phyloP scores from a whole-genome alignment of 2,113 vertebrate species.

The Aspidoscelis tigris region DNA sequence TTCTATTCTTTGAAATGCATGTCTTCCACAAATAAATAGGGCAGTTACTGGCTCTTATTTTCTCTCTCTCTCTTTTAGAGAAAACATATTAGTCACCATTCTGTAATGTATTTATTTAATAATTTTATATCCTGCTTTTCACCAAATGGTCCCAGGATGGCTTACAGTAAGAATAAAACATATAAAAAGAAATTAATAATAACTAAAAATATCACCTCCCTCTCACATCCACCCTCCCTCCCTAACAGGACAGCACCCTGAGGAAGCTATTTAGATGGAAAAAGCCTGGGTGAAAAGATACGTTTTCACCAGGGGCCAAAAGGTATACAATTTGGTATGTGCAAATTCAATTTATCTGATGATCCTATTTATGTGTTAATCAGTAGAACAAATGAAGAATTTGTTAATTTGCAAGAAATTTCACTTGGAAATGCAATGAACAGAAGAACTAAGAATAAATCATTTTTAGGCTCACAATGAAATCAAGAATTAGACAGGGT shows the following conservation, averaged over 20 bases:
- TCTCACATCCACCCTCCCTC: too few relatives aligned
- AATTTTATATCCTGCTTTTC: too few relatives aligned
- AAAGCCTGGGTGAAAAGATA: too few relatives aligned
- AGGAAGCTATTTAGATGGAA: too few relatives aligned
- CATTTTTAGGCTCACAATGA: not conserved
- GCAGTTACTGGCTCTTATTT: constrained; percentile 13
- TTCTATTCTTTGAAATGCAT: constrained; percentile 1
- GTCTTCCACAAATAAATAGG: not conserved
- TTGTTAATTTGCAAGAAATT: not conserved
- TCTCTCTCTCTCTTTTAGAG: not conserved
- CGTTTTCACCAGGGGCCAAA: too few relatives aligned
- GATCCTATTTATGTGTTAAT: not conserved
- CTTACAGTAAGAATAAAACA: too few relatives aligned
- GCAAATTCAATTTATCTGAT: not conserved
- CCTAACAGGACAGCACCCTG: too few relatives aligned
- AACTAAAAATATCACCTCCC: too few relatives aligned
- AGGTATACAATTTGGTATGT: not conserved
- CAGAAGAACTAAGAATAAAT: not conserved
- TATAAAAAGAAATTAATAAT: too few relatives aligned
- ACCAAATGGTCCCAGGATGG: too few relatives aligned
- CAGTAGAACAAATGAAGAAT: not conserved
- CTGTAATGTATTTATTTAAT: not conserved
- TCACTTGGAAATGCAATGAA: not conserved
- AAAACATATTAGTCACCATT: not conserved
- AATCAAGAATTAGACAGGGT: not conserved